Conservation (phyloP, 2,113 vertebrate species). For the Phrynosoma blainvillii region DNA sequence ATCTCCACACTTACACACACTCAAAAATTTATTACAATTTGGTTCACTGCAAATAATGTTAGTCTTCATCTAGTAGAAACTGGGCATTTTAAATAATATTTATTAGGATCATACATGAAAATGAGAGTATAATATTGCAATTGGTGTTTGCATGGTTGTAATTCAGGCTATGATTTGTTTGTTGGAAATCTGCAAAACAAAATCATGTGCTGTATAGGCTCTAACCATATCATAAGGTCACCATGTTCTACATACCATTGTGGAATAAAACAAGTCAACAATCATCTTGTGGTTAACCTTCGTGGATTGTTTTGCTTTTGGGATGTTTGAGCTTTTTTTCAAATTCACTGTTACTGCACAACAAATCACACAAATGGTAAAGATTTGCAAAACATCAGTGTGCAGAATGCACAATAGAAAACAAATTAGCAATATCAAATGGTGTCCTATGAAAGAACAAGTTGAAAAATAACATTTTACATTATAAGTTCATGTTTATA, state of each 20-base stretch:
- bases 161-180: neutral
- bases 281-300: neutral
- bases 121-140: neutral
- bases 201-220: neutral
- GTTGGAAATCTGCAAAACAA: neutral
- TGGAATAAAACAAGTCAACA: constrained; percentile 22
- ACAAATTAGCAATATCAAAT: constrained; percentile 13
- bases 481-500: constrained; percentile 54
- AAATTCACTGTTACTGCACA: constrained; percentile 53
- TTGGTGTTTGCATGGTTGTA: neutral
- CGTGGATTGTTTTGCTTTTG: constrained; percentile 24
- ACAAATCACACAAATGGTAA: constrained; percentile 46
- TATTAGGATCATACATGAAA: neutral
- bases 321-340: constrained; percentile 41
- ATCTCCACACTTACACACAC: neutral
- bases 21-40: neutral
- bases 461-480: constrained; percentile 49
- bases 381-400: constrained; percentile 43
- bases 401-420: constrained; percentile 1
- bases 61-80: too few species aligned
- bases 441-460: constrained; percentile 35
- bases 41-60: neutral
- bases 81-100: neutral
- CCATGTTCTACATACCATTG: neutral
- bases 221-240: constrained; percentile 27